Evolutionary conservation across 2,797 vertebrate species (phyloP), one percentile per base, ranked within the genome.

Genomic region (Leuciscus waleckii): DNA sequence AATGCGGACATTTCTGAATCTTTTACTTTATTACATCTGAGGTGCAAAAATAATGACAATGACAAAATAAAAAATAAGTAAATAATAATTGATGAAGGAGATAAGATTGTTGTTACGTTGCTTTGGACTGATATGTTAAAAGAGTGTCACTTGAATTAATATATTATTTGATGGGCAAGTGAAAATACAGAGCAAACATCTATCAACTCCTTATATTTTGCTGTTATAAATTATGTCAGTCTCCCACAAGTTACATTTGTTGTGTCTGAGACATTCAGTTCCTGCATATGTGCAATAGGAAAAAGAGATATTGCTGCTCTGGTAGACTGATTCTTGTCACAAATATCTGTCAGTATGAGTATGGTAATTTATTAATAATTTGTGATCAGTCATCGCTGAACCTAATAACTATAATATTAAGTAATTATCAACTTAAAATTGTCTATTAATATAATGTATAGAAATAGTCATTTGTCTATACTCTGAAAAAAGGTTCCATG

Each of bases 231-330:
- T 43, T 0, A 63, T 65, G n/a, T 46, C 41, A 29, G 13, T 65
- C 58, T 43, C 39, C 5, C 35, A 2, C 58, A 65, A 26, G 7
- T 29, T 41, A 16, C n/a, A 63, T 9, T 41, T 11, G 56, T 61
- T 26, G 2, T 29, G 23, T n/a, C 19, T 63, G 5, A 79, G n/a
- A 79, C 54, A 26, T 3, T 3, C 14, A 65, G 61, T 23, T 67
- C 17, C 9, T 69, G 35, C 32, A 39, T 69, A 37, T 65, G 7
- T 65, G 7, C 1, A 5, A 13, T n/a, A 78, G 13, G 23, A 29
- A n/a, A 76, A 61, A 61, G 39, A 65, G 41, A 65, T 35, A 35
- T 41, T 49, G 78, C 61, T 35, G 26, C 58, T 79, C 41, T 32
- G 77, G 58, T 49, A 19, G 11, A 65, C 26, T 23, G 41, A 46